Conservation (phyloP, 2,797 vertebrate genomes). For the Phalanger gymnotis region DNA sequence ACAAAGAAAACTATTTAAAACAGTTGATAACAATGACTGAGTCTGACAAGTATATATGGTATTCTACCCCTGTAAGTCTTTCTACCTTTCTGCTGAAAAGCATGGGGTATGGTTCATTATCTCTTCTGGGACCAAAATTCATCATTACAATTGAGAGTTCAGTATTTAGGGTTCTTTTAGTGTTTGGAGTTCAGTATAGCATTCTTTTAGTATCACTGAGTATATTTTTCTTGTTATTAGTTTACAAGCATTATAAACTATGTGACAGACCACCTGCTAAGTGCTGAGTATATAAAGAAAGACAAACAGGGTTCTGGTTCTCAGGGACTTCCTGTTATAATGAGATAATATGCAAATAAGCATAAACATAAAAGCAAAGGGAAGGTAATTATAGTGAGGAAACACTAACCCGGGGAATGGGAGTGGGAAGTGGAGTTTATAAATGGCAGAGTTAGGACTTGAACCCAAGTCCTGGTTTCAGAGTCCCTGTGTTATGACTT, state of each 20-base stretch:
- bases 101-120: background rate
- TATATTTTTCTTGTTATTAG: background rate
- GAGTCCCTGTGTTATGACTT: background rate
- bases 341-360: background rate
- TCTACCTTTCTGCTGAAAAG: background rate
- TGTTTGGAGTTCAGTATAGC: too few relatives aligned
- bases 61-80: background rate
- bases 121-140: background rate
- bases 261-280: background rate
- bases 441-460: background rate
- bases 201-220: background rate
- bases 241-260: background rate
- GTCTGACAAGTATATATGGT: background rate
- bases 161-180: background rate
- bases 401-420: background rate
- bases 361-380: background rate
- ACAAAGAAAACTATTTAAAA: background rate
- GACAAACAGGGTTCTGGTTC: background rate
- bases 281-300: background rate
- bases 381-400: background rate
- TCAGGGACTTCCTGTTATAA: background rate
- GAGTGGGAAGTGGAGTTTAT: background rate
- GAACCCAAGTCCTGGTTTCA: background rate
- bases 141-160: background rate
- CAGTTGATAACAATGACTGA: background rate